Percentiles rank a stretch among this genome's conserved stretches.
phyloP scores from a whole-genome alignment of 2,113 vertebrate species.

The Saiga tatarica region DNA sequence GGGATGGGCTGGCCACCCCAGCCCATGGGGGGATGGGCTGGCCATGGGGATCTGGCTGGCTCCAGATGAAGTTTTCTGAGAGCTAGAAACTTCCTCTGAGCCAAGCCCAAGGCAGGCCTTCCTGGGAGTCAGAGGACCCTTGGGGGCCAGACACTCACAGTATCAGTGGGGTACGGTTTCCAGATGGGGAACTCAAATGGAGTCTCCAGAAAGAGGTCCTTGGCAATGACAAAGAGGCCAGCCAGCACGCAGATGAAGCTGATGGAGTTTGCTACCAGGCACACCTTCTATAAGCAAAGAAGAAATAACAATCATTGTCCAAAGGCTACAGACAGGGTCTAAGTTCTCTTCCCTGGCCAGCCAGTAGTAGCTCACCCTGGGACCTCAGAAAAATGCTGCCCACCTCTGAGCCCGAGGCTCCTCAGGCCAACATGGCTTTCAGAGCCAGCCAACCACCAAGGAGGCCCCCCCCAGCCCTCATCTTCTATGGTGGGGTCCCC shows the following conservation, averaged over 20 bases:
- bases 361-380: background rate
- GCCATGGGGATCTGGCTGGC: no score
- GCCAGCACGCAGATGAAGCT: constrained; percentile 7
- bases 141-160: background rate
- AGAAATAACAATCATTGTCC: accelerated
- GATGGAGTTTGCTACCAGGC: background rate
- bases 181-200: background rate
- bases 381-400: background rate
- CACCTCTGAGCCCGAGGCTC: background rate
- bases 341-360: background rate
- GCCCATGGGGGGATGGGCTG: accelerated
- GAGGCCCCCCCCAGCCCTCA: background rate
- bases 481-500: background rate
- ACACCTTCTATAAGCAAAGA: background rate
- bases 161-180: background rate
- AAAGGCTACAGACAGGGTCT: background rate
- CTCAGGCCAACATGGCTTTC: accelerated
- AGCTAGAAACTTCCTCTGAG: background rate
- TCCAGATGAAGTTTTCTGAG: background rate
- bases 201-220: constrained; percentile 59
- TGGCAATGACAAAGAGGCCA: background rate
- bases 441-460: background rate
- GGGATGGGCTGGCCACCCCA: accelerated
- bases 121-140: background rate
- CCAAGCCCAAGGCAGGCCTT: background rate